These are phyloP conservation scores for Microtus oregoni DNA, from an alignment of 2,113 vertebrate genomes.

Conservation along the genomic window DNA sequence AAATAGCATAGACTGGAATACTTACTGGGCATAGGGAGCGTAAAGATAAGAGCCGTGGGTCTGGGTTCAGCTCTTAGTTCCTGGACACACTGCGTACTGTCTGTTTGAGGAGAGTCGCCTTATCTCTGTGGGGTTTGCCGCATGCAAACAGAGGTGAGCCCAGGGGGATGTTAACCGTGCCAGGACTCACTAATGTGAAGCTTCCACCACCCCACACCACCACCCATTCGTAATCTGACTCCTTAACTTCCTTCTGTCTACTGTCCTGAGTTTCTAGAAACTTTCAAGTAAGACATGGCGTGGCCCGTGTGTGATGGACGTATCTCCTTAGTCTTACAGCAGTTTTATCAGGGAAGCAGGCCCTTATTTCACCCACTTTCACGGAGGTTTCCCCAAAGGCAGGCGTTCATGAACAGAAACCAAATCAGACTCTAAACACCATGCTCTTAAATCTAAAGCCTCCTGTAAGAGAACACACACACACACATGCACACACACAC, in stretches of 20 bases:
- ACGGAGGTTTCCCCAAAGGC: not conserved
- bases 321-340: not conserved
- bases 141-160: not conserved
- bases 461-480: not conserved
- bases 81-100: not conserved
- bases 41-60: not conserved
- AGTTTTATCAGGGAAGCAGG: not conserved
- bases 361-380: not conserved
- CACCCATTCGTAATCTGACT: not conserved
- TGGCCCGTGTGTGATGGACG: rapidly evolving
- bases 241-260: not conserved
- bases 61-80: too few relatives aligned
- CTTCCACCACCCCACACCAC: not conserved
- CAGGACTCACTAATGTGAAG: not conserved
- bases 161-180: not conserved
- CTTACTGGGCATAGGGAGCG: not conserved
- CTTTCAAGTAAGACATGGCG: too few relatives aligned
- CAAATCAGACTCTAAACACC: not conserved
- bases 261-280: not conserved
- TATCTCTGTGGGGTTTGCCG: not conserved
- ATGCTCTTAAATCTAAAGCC: not conserved
- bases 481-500: too few relatives aligned
- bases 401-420: not conserved
- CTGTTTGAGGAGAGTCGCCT: not conserved
- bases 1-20: not conserved